Conservation (phyloP, 2,113 vertebrate species). For the Macquaria ambigua region DNA sequence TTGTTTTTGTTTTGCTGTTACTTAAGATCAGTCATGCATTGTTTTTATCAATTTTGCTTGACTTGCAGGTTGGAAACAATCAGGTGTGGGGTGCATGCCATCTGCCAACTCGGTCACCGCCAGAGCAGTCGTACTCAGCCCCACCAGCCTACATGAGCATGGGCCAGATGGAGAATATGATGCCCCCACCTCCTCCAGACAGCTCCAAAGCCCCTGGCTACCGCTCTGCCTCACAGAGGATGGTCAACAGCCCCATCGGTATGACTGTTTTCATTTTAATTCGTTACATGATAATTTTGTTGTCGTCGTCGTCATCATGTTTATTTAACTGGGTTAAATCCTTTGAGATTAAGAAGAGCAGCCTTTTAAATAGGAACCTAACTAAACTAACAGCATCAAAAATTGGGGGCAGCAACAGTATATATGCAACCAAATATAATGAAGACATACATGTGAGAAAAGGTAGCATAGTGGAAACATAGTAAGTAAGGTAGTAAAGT, state of each 20-base stretch:
- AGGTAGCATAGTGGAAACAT: background rate
- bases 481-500: background rate
- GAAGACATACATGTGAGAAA: background rate
- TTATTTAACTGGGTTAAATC: background rate
- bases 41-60: background rate
- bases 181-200: slow-evolving; percentile 89
- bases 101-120: slow-evolving; percentile 90
- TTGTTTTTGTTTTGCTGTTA: background rate
- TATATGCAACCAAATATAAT: background rate
- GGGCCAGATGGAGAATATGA: slow-evolving; percentile 93
- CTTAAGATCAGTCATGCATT: background rate
- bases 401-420: too few species aligned
- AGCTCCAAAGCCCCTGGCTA: slow-evolving; percentile 97
- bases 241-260: slow-evolving; percentile 95
- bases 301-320: background rate
- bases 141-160: slow-evolving; percentile 92
- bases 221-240: slow-evolving; percentile 92
- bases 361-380: background rate
- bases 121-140: slow-evolving; percentile 92
- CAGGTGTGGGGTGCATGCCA: slow-evolving; percentile 96
- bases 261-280: slow-evolving; percentile 51
- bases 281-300: background rate
- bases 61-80: slow-evolving; percentile 91
- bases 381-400: background rate
- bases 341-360: slow-evolving; percentile 1